Percentiles rank a stretch among this genome's conserved stretches.
Evolutionary conservation across 2,113 vertebrate species (phyloP).

Genomic region (Spizaetus ornatus): DNA sequence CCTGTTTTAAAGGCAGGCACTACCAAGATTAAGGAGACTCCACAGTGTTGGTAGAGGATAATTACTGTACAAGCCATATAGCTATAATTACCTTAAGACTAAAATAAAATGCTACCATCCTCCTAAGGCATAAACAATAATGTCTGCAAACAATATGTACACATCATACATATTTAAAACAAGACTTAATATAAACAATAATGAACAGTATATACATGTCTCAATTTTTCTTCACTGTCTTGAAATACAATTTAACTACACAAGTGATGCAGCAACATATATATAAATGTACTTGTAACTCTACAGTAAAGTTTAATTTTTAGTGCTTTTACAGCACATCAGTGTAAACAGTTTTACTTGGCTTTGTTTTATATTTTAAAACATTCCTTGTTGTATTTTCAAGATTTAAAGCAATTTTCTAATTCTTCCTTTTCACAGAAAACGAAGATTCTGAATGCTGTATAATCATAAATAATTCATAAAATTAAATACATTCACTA

Average conservation of each 20-base stretch:
- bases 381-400: constrained; percentile 93
- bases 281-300: constrained; percentile 90
- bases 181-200: constrained; percentile 99
- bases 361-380: constrained; percentile 99
- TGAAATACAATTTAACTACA: constrained; percentile 87
- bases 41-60: constrained; percentile 99
- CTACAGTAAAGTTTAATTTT: constrained; percentile 92
- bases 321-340: constrained; percentile 89
- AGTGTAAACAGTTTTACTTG: constrained; percentile 99
- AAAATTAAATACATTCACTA: constrained; percentile 99
- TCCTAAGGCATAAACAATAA: constrained; percentile 99
- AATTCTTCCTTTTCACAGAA: constrained; percentile 99
- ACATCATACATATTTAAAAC: constrained; percentile 99
- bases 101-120: constrained; percentile 98
- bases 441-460: constrained; percentile 98
- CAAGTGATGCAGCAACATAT: constrained; percentile 86
- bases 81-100: constrained; percentile 91
- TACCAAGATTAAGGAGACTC: constrained; percentile 99
- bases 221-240: constrained; percentile 81
- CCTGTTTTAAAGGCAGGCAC: constrained; percentile 99
- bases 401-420: constrained; percentile 98
- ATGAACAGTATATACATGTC: constrained; percentile 99
- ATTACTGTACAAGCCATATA: constrained; percentile 97
- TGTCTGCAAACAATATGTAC: constrained; percentile 99
- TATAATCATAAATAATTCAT: constrained; percentile 99